Conservation (phyloP, 2,797 vertebrate genomes). For the Lagodon rhomboides region DNA sequence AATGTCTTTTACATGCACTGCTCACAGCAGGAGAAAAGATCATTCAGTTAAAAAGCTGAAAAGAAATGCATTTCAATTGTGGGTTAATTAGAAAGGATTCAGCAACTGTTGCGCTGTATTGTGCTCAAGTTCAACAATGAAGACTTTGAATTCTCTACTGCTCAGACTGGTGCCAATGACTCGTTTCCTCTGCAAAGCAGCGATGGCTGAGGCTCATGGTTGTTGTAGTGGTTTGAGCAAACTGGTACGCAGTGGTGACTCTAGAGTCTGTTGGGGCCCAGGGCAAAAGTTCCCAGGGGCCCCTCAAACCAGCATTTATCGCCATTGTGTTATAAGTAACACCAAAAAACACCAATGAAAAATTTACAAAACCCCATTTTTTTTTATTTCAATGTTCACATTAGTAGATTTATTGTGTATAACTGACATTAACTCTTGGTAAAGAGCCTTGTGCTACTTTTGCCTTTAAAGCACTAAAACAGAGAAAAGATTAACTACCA, state of each 20-base stretch:
- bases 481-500: background rate
- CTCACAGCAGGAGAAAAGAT: too few species aligned
- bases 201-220: background rate
- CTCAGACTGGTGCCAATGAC: background rate
- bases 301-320: too few species aligned
- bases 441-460: background rate
- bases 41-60: background rate
- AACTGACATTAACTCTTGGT: too few species aligned
- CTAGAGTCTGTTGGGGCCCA: too few species aligned
- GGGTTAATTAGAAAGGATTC: background rate
- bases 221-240: too few species aligned
- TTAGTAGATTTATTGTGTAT: too few species aligned
- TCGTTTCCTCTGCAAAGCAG: background rate
- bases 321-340: too few species aligned
- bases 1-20: background rate
- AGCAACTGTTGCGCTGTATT: background rate
- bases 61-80: background rate
- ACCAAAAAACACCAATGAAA: too few species aligned
- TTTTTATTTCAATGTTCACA: too few species aligned
- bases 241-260: too few species aligned
- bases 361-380: too few species aligned
- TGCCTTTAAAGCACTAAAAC: slow-evolving; percentile 8
- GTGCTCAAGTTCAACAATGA: background rate
- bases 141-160: background rate
- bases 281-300: too few species aligned